Percentiles rank a stretch among this genome's conserved stretches.
Evolutionary conservation across 2,888 invertebrate species (phyloP).

Genomic region (Homarus gammarus): DNA sequence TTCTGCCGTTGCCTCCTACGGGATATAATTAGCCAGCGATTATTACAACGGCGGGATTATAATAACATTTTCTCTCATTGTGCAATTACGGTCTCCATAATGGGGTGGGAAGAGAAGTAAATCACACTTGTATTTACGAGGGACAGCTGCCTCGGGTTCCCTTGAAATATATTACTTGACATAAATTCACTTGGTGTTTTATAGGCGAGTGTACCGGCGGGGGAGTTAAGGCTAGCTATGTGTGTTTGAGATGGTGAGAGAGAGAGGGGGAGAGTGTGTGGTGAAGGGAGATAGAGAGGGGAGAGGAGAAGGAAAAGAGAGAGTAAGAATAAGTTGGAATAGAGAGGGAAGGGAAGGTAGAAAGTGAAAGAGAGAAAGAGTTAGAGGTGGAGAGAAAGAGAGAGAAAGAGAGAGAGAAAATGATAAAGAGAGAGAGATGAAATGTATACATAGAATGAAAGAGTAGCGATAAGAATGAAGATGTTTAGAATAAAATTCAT

Average conservation of each 20-base stretch:
- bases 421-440: not conserved
- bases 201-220: constrained; percentile 56
- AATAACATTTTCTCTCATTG: constrained; percentile 70
- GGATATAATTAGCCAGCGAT: constrained; percentile 55
- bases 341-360: not conserved
- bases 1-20: constrained; percentile 29
- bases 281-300: no score
- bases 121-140: constrained; percentile 62
- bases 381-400: no score
- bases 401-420: no score
- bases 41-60: constrained; percentile 64
- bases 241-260: constrained; percentile 25
- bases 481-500: no score
- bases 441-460: no score
- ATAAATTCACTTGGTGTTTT: constrained; percentile 58
- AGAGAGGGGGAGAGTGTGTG: constrained; percentile 13
- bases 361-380: not conserved
- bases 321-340: not conserved
- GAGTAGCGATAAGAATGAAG: not conserved
- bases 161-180: constrained; percentile 58
- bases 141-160: constrained; percentile 58
- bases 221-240: constrained; percentile 37
- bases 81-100: constrained; percentile 67
- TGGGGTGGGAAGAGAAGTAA: constrained; percentile 68
- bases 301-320: no score